These are phyloP conservation scores for Tetragonula carbonaria DNA, from an alignment of 2,888 invertebrate species.

Conservation along the genomic window DNA sequence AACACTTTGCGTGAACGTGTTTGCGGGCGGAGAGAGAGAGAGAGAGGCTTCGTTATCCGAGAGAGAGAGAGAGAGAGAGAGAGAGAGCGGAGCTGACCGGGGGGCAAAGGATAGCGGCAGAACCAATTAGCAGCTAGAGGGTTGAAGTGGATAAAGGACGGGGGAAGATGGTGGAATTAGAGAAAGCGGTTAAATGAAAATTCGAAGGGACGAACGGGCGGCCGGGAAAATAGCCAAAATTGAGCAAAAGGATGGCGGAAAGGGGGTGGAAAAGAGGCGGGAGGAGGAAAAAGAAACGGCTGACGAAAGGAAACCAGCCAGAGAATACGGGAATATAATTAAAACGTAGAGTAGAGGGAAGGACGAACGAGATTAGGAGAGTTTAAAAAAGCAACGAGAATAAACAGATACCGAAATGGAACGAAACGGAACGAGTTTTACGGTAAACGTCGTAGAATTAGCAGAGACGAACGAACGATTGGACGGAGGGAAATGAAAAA, in stretches of 20 bases:
- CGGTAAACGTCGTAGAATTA: background rate
- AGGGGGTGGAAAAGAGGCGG: background rate
- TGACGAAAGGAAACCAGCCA: background rate
- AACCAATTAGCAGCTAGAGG: constrained; percentile 49
- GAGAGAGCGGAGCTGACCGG: background rate
- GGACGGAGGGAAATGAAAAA: background rate
- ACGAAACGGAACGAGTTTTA: background rate
- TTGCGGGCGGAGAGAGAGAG: constrained; percentile 25
- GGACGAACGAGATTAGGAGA: background rate
- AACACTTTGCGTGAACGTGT: constrained; percentile 60
- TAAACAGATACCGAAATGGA: too few relatives aligned
- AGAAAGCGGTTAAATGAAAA: constrained; percentile 59
- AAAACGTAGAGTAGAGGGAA: background rate
- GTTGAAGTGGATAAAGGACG: constrained; percentile 29
- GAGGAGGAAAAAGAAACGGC: background rate
- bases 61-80: background rate
- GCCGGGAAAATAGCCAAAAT: background rate
- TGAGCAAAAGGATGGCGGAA: background rate
- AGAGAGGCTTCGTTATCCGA: background rate
- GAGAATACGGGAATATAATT: constrained; percentile 10
- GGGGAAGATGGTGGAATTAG: constrained; percentile 49
- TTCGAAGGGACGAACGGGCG: constrained; percentile 19
- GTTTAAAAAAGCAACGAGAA: background rate
- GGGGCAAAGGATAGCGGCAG: constrained; percentile 23
- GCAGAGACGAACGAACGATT: background rate